Evolutionary conservation across 2,797 vertebrate genomes (phyloP).

Genomic region (Hybognathus amarus): DNA sequence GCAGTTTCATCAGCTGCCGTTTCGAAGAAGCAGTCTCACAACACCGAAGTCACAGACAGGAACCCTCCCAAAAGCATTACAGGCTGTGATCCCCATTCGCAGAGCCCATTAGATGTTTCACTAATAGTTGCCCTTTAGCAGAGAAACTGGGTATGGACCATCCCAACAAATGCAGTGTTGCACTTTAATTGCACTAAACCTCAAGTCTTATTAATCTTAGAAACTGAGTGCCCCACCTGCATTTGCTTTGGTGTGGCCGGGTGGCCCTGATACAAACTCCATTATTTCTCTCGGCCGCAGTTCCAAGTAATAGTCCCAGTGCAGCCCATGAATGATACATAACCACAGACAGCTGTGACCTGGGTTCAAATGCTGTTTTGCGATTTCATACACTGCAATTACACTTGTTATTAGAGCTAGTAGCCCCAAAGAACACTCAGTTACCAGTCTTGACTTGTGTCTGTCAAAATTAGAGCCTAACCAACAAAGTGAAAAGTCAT

Average conservation of each 20-base stretch:
- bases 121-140: neutral
- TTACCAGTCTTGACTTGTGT: constrained; percentile 45
- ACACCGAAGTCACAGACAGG: neutral
- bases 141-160: neutral
- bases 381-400: constrained; percentile 25
- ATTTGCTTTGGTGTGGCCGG: constrained; percentile 22
- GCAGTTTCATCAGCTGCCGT: neutral
- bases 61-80: neutral
- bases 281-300: neutral
- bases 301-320: constrained; percentile 28
- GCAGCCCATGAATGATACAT: constrained; percentile 32
- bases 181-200: neutral
- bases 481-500: constrained; percentile 38
- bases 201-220: constrained; percentile 16
- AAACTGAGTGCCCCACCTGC: neutral
- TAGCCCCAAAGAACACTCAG: constrained; percentile 12
- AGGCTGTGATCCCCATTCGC: neutral
- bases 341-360: constrained; percentile 43
- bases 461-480: constrained; percentile 44
- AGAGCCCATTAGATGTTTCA: neutral
- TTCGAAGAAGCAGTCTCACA: neutral
- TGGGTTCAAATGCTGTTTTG: constrained; percentile 34
- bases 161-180: neutral
- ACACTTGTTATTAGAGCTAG: constrained; percentile 33
- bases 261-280: constrained; percentile 12